These are phyloP conservation scores for Sisyra nigra DNA, from an alignment of 2,888 invertebrate species.

Conservation along the genomic window DNA sequence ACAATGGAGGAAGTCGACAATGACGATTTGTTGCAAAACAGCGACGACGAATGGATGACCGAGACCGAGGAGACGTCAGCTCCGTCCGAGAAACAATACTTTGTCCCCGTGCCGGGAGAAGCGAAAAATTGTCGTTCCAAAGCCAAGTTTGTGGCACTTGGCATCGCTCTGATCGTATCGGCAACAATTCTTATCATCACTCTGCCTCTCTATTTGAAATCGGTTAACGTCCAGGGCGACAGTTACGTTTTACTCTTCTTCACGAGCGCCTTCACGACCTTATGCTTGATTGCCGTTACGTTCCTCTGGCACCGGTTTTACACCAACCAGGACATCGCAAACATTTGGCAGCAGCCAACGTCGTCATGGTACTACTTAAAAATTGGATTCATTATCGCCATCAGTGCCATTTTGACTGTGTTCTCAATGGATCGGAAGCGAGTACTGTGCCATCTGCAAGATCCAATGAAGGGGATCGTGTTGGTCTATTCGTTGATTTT, in stretches of 20 bases:
- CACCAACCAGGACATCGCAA: conserved; percentile 12
- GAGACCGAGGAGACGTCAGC: conserved; percentile 23
- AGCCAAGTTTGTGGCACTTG: conserved; percentile 29
- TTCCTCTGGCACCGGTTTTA: conserved; percentile 18
- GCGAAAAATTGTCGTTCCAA: conserved; percentile 22
- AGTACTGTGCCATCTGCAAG: conserved; percentile 42
- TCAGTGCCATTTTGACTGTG: conserved; percentile 30
- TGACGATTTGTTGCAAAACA: conserved; percentile 23
- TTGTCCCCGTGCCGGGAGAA: conserved; percentile 15
- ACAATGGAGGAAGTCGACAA: conserved; percentile 22
- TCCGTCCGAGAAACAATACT: conserved; percentile 20
- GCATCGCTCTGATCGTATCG: conserved; percentile 28
- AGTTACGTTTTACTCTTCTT: conserved; percentile 22
- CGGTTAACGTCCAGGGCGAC: conserved; percentile 21
- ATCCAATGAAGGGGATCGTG: conserved; percentile 39
- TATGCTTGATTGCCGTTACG: conserved; percentile 18
- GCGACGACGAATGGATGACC: conserved; percentile 24
- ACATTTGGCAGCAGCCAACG: conserved; percentile 22
- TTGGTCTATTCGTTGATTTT: conserved; percentile 37
- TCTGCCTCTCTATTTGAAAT: conserved; percentile 33
- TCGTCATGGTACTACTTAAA: conserved; percentile 26
- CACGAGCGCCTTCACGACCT: conserved; percentile 18
- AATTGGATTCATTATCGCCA: conserved; percentile 28
- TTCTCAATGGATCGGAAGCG: conserved; percentile 33
- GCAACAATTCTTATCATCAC: conserved; percentile 31